Base-by-base conservation (phyloP, 1,140 invertebrate genomes). In the Caenorhabditis inopinata region DNA sequence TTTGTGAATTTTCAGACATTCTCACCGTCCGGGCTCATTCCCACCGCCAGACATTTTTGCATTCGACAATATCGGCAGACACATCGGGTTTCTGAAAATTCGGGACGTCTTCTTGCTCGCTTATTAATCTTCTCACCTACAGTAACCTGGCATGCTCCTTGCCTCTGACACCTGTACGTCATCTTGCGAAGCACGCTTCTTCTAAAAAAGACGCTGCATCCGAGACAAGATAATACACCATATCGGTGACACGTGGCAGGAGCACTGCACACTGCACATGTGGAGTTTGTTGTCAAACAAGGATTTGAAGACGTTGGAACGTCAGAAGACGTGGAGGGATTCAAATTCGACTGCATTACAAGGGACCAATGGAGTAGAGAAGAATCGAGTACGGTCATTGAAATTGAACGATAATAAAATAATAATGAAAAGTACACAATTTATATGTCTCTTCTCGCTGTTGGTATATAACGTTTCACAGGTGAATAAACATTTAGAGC, bases 151-250 rank as follows among this genome's bases (percentile, higher is more conserved):
- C 75, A 76, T 6, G 0, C 23, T 2, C 75, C 75, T 25, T 38
- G 7, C 14, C 47, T 29, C 29, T 76, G 75, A 38, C 75, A 76
- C 18, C 11, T 29, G 11, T 49, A 76, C 9, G 29, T 12, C 16
- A 51, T 18, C 9, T 51, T 38, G 0, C 18, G 12, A 1, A 51
- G 16, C 0, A 35, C 18, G 0, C 47, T 35, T n/a, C 48, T 49
- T 12, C 74, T 46, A 21, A 76, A 76, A n/a, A 76, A 76, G 7
- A 76, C 74, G 12, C 49, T 76, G 23, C 48, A 76, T 6, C 47
- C 74, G 14, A 76, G 74, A 51, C 74, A 76, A 16, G 25, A 27
- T 12, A 16, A 27, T 2, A 35, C 48, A 25, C 74, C 74, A 21
- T 76, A 51, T 14, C 74, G 0, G 9, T n/a, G 49, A 0, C 74